phyloP scores from a whole-genome alignment of 2,888 invertebrate genomes.

The Dione juno region DNA sequence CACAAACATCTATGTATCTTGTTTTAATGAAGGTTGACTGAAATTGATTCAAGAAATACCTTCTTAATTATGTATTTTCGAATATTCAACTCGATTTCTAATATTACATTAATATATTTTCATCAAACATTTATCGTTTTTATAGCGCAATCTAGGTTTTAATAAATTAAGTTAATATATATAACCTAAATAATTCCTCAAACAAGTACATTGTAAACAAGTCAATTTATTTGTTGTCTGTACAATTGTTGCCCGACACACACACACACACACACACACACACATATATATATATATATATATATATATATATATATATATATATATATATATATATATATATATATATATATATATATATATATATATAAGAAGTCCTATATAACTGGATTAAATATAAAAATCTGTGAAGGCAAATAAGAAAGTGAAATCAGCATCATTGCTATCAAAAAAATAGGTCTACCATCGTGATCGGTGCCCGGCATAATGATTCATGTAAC shows the following conservation, averaged over 20 bases:
- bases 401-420: constrained; percentile 34
- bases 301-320: too few species aligned
- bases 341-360: too few species aligned
- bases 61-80: not conserved
- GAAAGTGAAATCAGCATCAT: constrained; percentile 40
- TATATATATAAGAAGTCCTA: too few species aligned
- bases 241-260: not conserved
- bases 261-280: not conserved
- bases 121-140: too few species aligned
- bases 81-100: not conserved
- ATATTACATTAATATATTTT: too few species aligned
- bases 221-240: too few species aligned
- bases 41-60: constrained; percentile 25
- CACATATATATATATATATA: too few species aligned
- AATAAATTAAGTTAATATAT: too few species aligned
- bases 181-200: too few species aligned
- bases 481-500: constrained; percentile 46
- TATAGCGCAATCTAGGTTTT: too few species aligned
- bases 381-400: constrained; percentile 8
- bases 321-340: too few species aligned
- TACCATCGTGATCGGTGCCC: constrained; percentile 43
- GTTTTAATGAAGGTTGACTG: constrained; percentile 36
- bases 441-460: constrained; percentile 46
- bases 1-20: constrained; percentile 65
- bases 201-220: too few species aligned